Evolutionary conservation across 2,113 vertebrate species (phyloP).

Genomic region (Lepus timidus): DNA sequence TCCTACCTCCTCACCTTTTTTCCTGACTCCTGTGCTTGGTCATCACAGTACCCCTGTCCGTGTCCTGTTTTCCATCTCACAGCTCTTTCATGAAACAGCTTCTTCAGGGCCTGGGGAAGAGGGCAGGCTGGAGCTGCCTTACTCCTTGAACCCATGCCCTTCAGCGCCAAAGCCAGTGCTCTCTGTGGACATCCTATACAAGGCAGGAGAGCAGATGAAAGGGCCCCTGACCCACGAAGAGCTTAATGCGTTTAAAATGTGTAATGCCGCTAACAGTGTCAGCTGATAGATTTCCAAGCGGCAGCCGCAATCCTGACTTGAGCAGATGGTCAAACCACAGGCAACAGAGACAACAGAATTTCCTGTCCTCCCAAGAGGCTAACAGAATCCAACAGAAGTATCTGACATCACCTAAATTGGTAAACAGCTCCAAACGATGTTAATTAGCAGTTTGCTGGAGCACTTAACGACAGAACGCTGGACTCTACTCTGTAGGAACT

Average conservation of each 20-base stretch:
- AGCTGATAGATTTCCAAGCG: constrained; percentile 72
- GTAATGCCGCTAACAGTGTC: constrained; percentile 57
- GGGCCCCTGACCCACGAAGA: constrained; percentile 3
- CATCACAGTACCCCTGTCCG: neutral
- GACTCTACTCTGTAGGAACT: constrained; percentile 29
- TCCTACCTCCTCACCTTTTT: neutral
- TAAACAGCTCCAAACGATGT: constrained; percentile 73
- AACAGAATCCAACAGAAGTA: constrained; percentile 59
- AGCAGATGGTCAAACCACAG: constrained; percentile 72
- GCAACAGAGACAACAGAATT: constrained; percentile 69
- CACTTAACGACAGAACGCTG: constrained; percentile 58
- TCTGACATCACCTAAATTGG: constrained; percentile 69
- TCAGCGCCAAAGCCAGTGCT: neutral
- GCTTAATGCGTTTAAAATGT: constrained; percentile 18
- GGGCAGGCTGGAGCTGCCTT: neutral
- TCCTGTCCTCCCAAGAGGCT: constrained; percentile 58
- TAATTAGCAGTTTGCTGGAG: constrained; percentile 70
- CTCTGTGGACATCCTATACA: neutral
- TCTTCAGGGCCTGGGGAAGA: neutral
- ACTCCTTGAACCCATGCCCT: neutral
- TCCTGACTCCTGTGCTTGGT: neutral
- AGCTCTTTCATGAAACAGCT: neutral
- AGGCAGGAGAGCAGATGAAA: neutral
- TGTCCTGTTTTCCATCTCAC: neutral
- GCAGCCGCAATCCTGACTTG: constrained; percentile 39